A percentile compares a stretch with the other conserved stretches of the same genome.
These are phyloP conservation scores for Xiphorhynchus elegans DNA, from an alignment of 2,113 vertebrate genomes.

Conservation along the genomic window DNA sequence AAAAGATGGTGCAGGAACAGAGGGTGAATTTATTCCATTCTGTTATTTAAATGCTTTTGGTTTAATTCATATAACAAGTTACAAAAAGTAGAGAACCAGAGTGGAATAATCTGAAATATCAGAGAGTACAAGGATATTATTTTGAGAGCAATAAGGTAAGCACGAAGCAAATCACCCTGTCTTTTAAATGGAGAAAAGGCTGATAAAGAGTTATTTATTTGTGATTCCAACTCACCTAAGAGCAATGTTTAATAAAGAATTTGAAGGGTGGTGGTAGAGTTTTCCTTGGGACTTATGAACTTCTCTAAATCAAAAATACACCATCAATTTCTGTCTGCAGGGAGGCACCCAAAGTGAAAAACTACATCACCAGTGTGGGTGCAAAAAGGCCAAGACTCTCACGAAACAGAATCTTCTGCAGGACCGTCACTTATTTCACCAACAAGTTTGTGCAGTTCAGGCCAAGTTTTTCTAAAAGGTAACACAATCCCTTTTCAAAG, in stretches of 20 bases:
- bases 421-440: conserved; percentile 70
- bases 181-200: not conserved
- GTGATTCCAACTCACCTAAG: not conserved
- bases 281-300: not conserved
- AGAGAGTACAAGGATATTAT: accelerated
- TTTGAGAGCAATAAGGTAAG: not conserved
- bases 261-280: not conserved
- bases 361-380: conserved; percentile 35
- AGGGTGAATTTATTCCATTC: not conserved
- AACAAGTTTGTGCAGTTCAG: conserved; percentile 73
- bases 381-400: conserved; percentile 55
- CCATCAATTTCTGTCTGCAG: not conserved
- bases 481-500: conserved; percentile 80
- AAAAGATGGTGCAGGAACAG: not conserved
- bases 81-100: not conserved
- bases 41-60: not conserved
- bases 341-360: not conserved
- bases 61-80: not conserved
- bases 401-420: conserved; percentile 74
- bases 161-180: not conserved
- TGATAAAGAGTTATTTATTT: not conserved
- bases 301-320: not conserved
- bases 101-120: accelerated
- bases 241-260: not conserved
- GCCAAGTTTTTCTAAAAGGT: conserved; percentile 74